A percentile compares a stretch with the other conserved stretches of the same genome.
These are phyloP conservation scores for Notarius lentiginosus DNA, from an alignment of 2,113 vertebrate genomes.

Conservation along the genomic window DNA sequence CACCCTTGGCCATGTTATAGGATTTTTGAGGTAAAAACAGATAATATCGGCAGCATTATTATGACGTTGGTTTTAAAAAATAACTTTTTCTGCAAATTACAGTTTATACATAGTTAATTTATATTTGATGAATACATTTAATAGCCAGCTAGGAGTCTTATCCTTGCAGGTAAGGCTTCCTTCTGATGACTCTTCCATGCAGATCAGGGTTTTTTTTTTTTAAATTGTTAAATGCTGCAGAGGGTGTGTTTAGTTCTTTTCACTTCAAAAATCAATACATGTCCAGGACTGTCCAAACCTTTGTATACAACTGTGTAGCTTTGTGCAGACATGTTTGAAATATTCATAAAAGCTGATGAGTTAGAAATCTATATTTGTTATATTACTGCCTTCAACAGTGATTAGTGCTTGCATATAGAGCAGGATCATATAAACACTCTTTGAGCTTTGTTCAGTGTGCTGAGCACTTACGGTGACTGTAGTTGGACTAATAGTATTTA, in stretches of 20 bases:
- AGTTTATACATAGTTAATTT: neutral
- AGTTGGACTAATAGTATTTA: neutral
- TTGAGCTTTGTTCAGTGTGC: slow-evolving; percentile 11
- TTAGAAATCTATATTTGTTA: slow-evolving; percentile 61
- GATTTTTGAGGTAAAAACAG: neutral
- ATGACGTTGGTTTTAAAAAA: neutral
- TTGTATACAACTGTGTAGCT: neutral
- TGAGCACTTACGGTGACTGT: neutral
- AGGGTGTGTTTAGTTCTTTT: neutral
- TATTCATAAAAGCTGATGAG: slow-evolving; percentile 31
- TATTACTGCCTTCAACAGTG: slow-evolving; percentile 59
- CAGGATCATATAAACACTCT: slow-evolving; percentile 34
- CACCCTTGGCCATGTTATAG: neutral
- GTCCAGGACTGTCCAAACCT: neutral
- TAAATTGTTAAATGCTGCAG: neutral
- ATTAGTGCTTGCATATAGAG: slow-evolving; percentile 56
- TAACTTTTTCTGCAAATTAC: neutral
- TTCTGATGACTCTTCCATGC: neutral
- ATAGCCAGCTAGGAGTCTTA: neutral
- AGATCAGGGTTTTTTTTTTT: neutral
- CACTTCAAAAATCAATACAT: neutral
- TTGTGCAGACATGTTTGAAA: slow-evolving; percentile 1
- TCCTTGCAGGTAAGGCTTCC: no score
- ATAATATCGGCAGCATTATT: no score
- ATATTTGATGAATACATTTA: neutral